A percentile compares a stretch with the other conserved stretches of the same genome.
These are phyloP conservation scores for Cephus nigrinus DNA, from an alignment of 2,888 invertebrate species.

Conservation along the genomic window DNA sequence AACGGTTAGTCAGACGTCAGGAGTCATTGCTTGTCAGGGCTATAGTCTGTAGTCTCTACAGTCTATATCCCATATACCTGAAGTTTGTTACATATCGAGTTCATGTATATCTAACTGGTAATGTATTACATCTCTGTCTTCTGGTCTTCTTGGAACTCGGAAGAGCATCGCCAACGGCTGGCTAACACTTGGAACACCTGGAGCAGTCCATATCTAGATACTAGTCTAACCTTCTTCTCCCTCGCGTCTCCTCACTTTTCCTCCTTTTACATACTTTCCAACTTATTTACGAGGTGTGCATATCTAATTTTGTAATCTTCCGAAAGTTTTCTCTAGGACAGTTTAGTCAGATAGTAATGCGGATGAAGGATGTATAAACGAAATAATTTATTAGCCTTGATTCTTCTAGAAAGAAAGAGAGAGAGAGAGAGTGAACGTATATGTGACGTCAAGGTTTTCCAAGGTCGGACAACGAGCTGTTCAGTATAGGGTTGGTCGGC, in stretches of 20 bases:
- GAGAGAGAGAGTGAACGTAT: background rate
- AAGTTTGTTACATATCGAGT: background rate
- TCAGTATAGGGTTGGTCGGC: background rate
- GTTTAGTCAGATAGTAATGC: background rate
- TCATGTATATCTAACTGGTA: background rate
- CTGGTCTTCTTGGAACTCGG: background rate
- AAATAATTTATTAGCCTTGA: background rate
- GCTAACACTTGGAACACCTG: background rate
- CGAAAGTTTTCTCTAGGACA: background rate
- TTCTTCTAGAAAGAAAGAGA: background rate
- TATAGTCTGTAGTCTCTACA: background rate
- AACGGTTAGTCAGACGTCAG: conserved; percentile 54
- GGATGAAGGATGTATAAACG: background rate
- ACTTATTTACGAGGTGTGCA: background rate
- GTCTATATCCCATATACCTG: background rate
- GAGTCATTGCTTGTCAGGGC: conserved; percentile 18
- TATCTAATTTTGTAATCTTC: background rate
- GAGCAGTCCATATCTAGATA: background rate
- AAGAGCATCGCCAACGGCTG: background rate
- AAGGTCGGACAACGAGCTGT: background rate
- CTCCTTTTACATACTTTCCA: background rate
- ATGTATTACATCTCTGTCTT: background rate
- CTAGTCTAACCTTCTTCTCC: background rate
- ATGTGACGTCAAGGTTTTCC: background rate
- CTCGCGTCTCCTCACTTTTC: background rate